Evolutionary conservation across 92 coral and sea anemone genomes (phyloP), one percentile per base, ranked within the genome.

Genomic region (Micromussa lordhowensis): DNA sequence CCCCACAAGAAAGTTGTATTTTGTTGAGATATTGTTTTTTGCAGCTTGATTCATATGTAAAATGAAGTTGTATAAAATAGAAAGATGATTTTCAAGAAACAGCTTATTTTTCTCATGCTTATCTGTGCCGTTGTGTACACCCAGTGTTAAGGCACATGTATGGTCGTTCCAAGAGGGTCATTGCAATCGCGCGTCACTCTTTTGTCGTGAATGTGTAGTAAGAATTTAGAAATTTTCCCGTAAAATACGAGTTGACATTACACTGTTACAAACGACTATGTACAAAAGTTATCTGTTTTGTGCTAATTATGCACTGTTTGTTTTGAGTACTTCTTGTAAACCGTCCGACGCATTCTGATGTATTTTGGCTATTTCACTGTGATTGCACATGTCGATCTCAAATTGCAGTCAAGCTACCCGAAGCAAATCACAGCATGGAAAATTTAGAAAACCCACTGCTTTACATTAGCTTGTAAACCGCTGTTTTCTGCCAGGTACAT

Each of bases 251-350:
- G 24, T 79, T 55, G 82, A 79, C 82, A 79, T 19, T 73, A 66
- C 71, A 26, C 51, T 80, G 59, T 29, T 77, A 18, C 75, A n/a
- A 74, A 28, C n/a, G 72, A 73, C 72, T 34, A 66, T 34, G 80
- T 31, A 75, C 54, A 57, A 57, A 57, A 57, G 81, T 71, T 80
- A 80, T 84, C 80, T 84, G 80, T 31, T 35, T 84, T 84, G 53
- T 75, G 88, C 88, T 74, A 73, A 74, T 84, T 74, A 74, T 57
- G 40, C 32, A 11, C 16, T 74, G 38, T 84, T 84, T 75, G 81
- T 68, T 75, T 84, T 84, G 28, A 68, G 61, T n/a, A 53, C 63
- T n/a, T n/a, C 21, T 19, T 18, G 53, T 35, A 84, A 74, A 34
- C 38, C 54, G 61, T 57, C 73, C 74, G 88, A 69, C 87, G 29